Base-by-base conservation (phyloP, 2,113 vertebrate species). In the Myanophis thanlyinensis region DNA sequence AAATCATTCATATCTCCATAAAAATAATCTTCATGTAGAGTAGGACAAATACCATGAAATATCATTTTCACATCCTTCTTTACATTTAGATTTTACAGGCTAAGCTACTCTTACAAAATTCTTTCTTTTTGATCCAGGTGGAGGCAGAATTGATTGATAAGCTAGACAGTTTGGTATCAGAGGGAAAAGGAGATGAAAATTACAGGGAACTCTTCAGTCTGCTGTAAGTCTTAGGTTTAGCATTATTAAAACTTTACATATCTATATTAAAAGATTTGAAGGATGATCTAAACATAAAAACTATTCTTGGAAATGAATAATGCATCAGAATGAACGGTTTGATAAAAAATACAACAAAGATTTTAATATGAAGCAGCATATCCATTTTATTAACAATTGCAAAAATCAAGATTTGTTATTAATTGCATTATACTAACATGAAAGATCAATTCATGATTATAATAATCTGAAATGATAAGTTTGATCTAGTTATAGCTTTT, bases 111-210 rank as follows among this genome's bases (percentile, higher is more conserved):
- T 93, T 96, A 52, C 23, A 59, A 59, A 85, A 9, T 94, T 1
- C 0, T 90, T 96, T 56, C 91, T 96, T 85, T 92, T 86, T 94
- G 13, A 91, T 95, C 54, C 97, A 99, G 99, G 99, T 99, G 98
- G 99, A 99, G 94, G 98, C 99, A 0, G 99, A 99, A 97, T 85
- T 99, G 97, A 99, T 99, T 80, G 99, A 99, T 96, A 99, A 99
- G 93, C 97, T 99, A 98, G 99, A 99, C 97, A 99, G 98, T 96
- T 98, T 99, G 98, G 99, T 99, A 91, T 99, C 99, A 0, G 99
- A 99, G 95, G 99, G 99, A 92, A 99, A 98, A 97, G 99, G 99
- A n/a, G 99, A 99, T 89, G 99, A 99, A 97, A 99, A 99, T 97
- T 99, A 99, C 98, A 96, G 99, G 94, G 99, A 99, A 93, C 98